Conservation (phyloP, 2,113 vertebrate genomes). For the Pithys albifrons region DNA sequence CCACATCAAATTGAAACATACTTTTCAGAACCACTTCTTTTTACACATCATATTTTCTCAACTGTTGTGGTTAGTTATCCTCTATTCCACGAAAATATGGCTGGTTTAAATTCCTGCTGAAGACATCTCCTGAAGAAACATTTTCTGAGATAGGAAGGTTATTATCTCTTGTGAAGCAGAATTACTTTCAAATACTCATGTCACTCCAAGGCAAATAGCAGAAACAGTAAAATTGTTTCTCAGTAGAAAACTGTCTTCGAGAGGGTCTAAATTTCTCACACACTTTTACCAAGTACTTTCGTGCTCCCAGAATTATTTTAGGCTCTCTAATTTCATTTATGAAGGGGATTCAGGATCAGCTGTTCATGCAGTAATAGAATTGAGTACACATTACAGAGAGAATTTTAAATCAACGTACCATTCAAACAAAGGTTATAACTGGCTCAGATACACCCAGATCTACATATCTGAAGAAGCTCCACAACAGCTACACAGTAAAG, state of each 20-base stretch:
- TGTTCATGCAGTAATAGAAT: neutral
- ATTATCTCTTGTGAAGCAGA: neutral
- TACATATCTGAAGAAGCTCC: neutral
- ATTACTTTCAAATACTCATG: neutral
- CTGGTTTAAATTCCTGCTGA: neutral
- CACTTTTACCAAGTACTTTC: neutral
- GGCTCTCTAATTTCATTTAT: neutral
- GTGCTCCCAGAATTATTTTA: neutral
- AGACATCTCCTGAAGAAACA: neutral
- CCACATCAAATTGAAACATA: neutral
- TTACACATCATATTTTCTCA: neutral
- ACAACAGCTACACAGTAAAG: neutral
- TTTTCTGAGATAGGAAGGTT: neutral
- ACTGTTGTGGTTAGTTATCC: neutral
- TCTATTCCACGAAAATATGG: neutral
- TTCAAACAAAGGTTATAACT: neutral
- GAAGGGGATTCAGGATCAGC: neutral
- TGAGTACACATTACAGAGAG: neutral
- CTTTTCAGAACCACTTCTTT: neutral
- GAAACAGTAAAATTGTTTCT: neutral
- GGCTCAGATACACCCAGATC: neutral
- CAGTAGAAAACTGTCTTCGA: neutral
- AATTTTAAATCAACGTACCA: neutral
- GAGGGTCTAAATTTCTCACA: neutral
- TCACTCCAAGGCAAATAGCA: neutral